These are phyloP conservation scores for Egretta garzetta DNA, from an alignment of 2,113 vertebrate species.

Conservation along the genomic window DNA sequence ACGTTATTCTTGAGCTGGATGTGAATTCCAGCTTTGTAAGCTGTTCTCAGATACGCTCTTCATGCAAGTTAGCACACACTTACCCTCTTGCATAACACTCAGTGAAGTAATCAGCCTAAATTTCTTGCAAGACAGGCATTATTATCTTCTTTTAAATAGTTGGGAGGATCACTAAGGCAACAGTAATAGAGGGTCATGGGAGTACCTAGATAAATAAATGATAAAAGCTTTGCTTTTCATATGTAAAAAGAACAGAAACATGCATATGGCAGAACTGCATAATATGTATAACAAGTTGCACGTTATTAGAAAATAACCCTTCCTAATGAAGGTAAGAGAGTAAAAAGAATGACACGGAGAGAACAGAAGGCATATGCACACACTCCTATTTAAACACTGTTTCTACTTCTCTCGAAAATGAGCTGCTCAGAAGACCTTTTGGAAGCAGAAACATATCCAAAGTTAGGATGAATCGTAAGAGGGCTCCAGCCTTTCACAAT, in stretches of 20 bases:
- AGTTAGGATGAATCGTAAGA: neutral
- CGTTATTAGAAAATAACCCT: neutral
- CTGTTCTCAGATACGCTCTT: slow-evolving; percentile 7
- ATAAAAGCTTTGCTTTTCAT: neutral
- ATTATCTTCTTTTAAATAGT: neutral
- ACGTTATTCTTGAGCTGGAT: neutral
- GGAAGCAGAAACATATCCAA: neutral
- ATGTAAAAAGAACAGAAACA: neutral
- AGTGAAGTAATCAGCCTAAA: slow-evolving; percentile 36
- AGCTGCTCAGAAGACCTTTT: neutral
- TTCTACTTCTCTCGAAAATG: neutral
- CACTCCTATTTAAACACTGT: neutral
- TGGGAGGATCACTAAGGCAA: slow-evolving; percentile 43
- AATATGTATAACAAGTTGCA: neutral
- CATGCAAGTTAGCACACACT: neutral
- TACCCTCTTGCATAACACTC: slow-evolving; percentile 33
- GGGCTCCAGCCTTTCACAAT: neutral
- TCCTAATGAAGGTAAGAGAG: neutral
- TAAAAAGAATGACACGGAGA: neutral
- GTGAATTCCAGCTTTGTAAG: neutral
- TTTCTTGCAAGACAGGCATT: slow-evolving; percentile 28
- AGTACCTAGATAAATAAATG: neutral
- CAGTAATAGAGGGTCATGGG: neutral
- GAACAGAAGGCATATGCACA: neutral
- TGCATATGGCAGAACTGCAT: neutral